Conservation (phyloP, 2,113 vertebrate species). For the Saccopteryx leptura region DNA sequence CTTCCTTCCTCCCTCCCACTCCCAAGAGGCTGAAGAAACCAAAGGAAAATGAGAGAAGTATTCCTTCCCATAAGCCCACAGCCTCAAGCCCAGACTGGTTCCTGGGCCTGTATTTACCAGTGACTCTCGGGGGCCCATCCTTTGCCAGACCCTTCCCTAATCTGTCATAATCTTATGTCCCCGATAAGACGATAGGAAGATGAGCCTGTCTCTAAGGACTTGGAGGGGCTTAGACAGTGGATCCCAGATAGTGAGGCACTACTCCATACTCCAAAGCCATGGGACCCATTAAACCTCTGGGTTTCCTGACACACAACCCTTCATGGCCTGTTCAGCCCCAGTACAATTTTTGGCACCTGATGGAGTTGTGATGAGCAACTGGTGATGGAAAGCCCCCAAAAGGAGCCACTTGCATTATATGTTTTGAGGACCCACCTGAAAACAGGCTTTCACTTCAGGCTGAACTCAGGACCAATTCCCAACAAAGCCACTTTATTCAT, state of each 20-base stretch:
- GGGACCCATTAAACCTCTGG: neutral
- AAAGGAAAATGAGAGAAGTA: neutral
- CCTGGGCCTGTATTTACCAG: neutral
- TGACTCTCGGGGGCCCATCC: neutral
- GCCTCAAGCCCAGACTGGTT: neutral
- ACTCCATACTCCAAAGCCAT: neutral
- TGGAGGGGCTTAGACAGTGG: neutral
- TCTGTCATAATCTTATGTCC: conserved; percentile 22
- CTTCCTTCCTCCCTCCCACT: neutral
- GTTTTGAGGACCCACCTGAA: neutral
- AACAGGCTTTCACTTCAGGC: neutral
- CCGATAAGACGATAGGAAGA: neutral
- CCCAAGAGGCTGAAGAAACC: neutral
- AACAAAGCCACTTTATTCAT: neutral
- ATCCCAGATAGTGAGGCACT: neutral
- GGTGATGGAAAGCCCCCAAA: conserved; percentile 4
- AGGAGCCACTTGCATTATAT: neutral
- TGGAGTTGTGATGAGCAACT: neutral
- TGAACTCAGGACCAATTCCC: neutral
- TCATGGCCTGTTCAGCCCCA: neutral
- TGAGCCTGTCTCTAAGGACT: neutral
- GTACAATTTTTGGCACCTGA: neutral
- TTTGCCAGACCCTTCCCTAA: neutral
- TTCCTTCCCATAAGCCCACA: conserved; percentile 38
- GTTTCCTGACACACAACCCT: neutral